These are phyloP conservation scores for Bembecia ichneumoniformis DNA, from an alignment of 2,888 invertebrate genomes.

Conservation along the genomic window DNA sequence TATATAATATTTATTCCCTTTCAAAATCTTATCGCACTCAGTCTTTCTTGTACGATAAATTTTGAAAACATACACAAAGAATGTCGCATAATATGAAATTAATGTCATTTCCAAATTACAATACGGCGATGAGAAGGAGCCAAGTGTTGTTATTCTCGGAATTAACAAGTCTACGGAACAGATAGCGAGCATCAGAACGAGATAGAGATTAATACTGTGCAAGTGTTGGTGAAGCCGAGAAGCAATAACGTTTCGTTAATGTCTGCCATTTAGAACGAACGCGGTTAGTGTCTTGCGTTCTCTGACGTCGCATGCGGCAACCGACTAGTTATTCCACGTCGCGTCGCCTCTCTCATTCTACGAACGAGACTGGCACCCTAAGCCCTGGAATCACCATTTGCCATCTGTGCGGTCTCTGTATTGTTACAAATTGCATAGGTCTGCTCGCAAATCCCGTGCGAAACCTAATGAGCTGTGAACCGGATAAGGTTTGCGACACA, in stretches of 20 bases:
- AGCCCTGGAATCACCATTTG: constrained; percentile 58
- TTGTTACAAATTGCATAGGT: constrained; percentile 66
- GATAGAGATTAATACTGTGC: constrained; percentile 62
- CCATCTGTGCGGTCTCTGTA: constrained; percentile 52
- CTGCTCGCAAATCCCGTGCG: constrained; percentile 50
- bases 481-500: constrained; percentile 66
- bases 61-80: too few relatives aligned
- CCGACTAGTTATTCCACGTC: constrained; percentile 42
- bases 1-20: too few relatives aligned
- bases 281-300: constrained; percentile 55
- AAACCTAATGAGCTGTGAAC: constrained; percentile 72
- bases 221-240: constrained; percentile 55
- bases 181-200: constrained; percentile 38
- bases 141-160: constrained; percentile 37
- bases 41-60: too few relatives aligned
- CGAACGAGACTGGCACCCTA: constrained; percentile 50
- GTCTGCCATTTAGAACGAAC: constrained; percentile 59
- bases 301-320: constrained; percentile 36
- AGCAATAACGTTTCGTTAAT: constrained; percentile 67
- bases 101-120: constrained; percentile 10
- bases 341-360: constrained; percentile 27
- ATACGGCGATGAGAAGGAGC: constrained; percentile 16
- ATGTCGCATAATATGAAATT: too few relatives aligned
- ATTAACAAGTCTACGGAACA: constrained; percentile 37
- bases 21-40: too few relatives aligned